phyloP scores from a whole-genome alignment of 2,888 invertebrate species.

The Diploptera punctata region DNA sequence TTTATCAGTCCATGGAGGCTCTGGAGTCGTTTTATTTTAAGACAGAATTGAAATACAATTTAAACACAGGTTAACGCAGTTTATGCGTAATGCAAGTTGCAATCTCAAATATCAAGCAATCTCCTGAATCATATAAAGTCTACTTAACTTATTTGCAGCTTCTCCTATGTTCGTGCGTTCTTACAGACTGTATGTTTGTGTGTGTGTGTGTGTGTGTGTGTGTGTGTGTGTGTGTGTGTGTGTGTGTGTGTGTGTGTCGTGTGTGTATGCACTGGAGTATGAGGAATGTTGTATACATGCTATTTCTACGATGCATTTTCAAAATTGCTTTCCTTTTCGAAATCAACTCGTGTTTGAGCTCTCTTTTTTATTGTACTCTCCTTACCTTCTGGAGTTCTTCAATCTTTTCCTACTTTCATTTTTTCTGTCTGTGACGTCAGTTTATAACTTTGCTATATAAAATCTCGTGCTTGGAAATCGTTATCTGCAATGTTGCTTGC shows the following conservation, averaged over 20 bases:
- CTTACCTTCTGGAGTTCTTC: background rate
- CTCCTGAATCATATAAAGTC: no score
- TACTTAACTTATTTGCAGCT: no score
- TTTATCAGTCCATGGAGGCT: no score
- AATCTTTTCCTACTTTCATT: background rate
- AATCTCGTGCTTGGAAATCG: no score
- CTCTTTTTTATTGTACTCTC: background rate
- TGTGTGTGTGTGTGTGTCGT: background rate
- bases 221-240: background rate
- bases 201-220: background rate
- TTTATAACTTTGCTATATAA: background rate
- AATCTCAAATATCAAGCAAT: no score
- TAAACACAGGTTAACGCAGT: no score
- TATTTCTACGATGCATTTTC: constrained; percentile 30
- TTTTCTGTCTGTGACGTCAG: background rate
- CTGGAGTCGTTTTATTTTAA: no score
- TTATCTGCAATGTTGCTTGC: no score
- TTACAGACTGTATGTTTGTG: background rate
- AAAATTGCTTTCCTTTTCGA: constrained; percentile 36
- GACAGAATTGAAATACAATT: no score
- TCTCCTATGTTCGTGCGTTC: background rate
- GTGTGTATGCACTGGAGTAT: background rate
- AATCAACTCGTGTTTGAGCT: constrained; percentile 1
- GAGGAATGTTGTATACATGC: background rate
- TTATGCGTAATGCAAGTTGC: no score